Base-by-base conservation (phyloP, 1,140 invertebrate species). In the Panagrolaimus sp. region DNA sequence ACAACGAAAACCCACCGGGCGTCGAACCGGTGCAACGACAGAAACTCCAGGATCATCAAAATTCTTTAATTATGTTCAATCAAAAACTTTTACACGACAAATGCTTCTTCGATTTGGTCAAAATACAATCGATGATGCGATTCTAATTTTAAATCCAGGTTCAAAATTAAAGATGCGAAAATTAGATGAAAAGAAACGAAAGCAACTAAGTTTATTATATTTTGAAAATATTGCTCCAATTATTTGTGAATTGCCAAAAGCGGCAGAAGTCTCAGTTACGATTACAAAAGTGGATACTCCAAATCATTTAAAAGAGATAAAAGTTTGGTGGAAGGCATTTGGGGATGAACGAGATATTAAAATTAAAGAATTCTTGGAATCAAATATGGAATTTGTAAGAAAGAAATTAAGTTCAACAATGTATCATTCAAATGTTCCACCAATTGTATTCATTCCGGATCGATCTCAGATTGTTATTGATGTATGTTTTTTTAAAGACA, bases 361-460 rank as follows among this genome's bases (percentile, higher is more conserved):
- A 21, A 28, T 28, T 1, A 58, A 58, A 6, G 17, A 58, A 2
- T 12, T 28, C 15, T n/a, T 58, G 10, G 52, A 58, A 28, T 12
- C 15, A 58, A 21, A 26, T 21, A 28, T 28, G 14, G 21, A 21
- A 58, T 21, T 28, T 8, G 17, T 58, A 0, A 0, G 52, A 26
- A 58, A 58, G n/a, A 21, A 58, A n/a, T n/a, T 58, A 12, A 58
- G 52, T 28, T 12, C 14, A 10, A 28, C 52, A 26, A 26, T 58
- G 52, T 58, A 26, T 21, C 52, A 58, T 21, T 58, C 52, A 58
- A 58, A 58, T 21, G 52, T 58, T 12, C 52, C 52, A 21, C 52
- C 52, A n/a, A 10, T 58, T 12, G 17, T 21, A 21, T 58, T 58
- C 17, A 28, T 28, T 17, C 21, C 52, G 0, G 52, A 58, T 58